Evolutionary conservation across 2,113 vertebrate genomes (phyloP).

Genomic region (Eleginops maclovinus): DNA sequence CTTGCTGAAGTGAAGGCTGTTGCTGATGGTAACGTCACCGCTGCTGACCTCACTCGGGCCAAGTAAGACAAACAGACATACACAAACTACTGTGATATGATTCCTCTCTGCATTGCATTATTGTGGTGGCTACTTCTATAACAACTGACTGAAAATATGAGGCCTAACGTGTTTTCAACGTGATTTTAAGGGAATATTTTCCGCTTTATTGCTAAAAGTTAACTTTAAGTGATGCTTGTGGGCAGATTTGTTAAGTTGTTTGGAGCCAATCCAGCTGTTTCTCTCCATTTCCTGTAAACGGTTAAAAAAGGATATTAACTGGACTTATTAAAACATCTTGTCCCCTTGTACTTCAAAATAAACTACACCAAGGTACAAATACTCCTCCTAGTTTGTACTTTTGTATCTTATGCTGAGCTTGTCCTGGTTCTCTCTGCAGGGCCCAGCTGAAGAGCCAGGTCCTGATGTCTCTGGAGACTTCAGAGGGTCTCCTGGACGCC

Average conservation of each 20-base stretch:
- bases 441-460: conserved; percentile 89
- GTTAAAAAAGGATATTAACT: neutral
- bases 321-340: neutral
- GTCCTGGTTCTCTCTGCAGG: conserved; percentile 74
- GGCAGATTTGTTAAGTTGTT: neutral
- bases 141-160: neutral
- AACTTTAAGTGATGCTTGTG: neutral
- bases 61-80: conserved; percentile 87
- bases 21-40: conserved; percentile 88
- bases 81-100: neutral
- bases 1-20: conserved; percentile 88
- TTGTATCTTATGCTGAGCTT: neutral
- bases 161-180: neutral
- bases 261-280: neutral
- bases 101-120: too few relatives aligned
- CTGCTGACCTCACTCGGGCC: conserved; percentile 87
- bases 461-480: conserved; percentile 92
- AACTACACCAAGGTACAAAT: neutral
- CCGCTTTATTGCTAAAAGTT: neutral
- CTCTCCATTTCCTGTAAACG: too few relatives aligned
- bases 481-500: conserved; percentile 88
- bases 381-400: neutral
- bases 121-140: neutral
- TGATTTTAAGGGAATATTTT: neutral
- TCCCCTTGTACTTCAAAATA: neutral